Evolutionary conservation across 2,113 vertebrate species (phyloP).

Genomic region (Nothocercus julius): DNA sequence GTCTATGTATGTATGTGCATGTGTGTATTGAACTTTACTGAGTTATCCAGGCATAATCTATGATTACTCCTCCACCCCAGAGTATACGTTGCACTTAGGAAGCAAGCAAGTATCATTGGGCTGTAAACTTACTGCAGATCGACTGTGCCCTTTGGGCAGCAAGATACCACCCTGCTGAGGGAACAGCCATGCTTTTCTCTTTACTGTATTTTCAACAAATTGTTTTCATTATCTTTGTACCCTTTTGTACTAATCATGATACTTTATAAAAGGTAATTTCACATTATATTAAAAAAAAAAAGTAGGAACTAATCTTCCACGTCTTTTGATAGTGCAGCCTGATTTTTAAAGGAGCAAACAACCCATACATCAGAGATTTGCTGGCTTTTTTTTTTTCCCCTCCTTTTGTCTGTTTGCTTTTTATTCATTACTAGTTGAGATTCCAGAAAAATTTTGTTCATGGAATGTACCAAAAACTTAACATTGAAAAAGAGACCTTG

Average conservation of each 20-base stretch:
- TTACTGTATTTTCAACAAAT: neutral
- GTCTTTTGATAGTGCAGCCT: neutral
- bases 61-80: neutral
- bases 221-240: neutral
- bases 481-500: neutral
- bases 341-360: neutral
- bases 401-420: neutral
- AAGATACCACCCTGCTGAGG: neutral
- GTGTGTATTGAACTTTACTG: neutral
- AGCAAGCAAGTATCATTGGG: neutral
- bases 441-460: neutral
- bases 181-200: neutral
- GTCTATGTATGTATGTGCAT: neutral
- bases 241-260: neutral
- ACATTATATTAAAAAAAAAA: neutral
- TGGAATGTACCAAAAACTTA: neutral
- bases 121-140: neutral
- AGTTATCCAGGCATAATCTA: neutral
- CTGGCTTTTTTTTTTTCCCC: neutral
- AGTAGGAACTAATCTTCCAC: neutral
- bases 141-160: neutral
- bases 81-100: neutral
- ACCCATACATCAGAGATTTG: neutral
- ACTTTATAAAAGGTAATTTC: neutral
- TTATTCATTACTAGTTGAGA: neutral